These are phyloP conservation scores for Cariama cristata DNA, from an alignment of 2,113 vertebrate genomes.

Conservation along the genomic window DNA sequence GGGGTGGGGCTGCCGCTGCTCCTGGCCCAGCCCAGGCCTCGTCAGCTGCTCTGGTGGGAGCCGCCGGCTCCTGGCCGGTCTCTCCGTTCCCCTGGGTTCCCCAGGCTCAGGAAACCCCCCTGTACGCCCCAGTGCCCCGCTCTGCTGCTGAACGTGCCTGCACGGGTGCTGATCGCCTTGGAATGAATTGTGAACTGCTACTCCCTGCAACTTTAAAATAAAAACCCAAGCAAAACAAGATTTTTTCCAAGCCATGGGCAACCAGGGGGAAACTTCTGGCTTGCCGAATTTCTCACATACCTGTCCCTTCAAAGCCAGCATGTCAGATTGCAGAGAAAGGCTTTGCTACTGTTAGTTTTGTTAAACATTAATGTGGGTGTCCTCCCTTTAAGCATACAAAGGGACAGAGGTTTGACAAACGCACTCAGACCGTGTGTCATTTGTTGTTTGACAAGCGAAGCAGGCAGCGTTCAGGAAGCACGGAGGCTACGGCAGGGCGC, in stretches of 20 bases:
- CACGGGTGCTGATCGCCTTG: neutral
- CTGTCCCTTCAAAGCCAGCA: neutral
- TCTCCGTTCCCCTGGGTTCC: no score
- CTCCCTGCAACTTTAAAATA: neutral
- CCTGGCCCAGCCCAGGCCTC: no score
- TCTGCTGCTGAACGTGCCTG: no score
- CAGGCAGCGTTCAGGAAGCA: neutral
- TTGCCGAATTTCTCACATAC: neutral
- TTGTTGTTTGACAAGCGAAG: neutral
- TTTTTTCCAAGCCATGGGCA: neutral
- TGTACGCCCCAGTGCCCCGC: no score
- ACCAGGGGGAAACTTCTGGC: neutral
- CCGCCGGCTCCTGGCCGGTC: no score
- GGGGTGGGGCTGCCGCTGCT: no score
- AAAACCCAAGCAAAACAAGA: neutral
- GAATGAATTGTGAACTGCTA: neutral
- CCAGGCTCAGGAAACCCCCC: no score
- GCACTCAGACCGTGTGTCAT: neutral
- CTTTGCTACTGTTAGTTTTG: conserved; percentile 14
- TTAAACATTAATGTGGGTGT: conserved; percentile 60
- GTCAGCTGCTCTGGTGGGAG: no score
- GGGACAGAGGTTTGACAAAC: conserved; percentile 34
- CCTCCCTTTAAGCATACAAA: conserved; percentile 58
- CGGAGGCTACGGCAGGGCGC: neutral
- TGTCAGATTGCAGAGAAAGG: neutral